Evolutionary conservation across 2,113 vertebrate species (phyloP).

Genomic region (Poicephalus gulielmi): DNA sequence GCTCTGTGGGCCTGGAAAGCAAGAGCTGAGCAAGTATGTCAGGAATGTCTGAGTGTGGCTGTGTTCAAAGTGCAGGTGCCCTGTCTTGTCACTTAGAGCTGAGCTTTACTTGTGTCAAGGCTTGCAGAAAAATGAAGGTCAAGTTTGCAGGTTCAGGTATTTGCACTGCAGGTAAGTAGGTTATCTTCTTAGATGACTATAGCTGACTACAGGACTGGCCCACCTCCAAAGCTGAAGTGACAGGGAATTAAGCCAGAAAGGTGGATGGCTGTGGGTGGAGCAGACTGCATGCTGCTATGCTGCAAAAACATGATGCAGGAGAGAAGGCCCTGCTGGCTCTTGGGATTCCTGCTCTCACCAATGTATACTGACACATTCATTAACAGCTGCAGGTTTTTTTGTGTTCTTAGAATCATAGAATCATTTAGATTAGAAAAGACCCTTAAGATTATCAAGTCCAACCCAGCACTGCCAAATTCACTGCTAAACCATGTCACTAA

Average conservation of each 20-base stretch:
- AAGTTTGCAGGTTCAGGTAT: neutral
- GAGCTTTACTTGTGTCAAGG: neutral
- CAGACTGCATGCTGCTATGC: neutral
- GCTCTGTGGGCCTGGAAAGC: neutral
- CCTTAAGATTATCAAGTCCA: neutral
- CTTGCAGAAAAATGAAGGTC: neutral
- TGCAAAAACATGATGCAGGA: neutral
- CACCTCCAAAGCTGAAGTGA: neutral
- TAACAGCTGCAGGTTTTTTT: neutral
- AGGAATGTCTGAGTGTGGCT: neutral
- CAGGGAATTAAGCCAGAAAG: neutral
- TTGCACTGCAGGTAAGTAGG: neutral
- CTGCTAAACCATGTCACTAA: neutral
- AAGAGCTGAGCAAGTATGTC: neutral
- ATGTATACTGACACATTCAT: neutral
- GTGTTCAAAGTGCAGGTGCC: neutral
- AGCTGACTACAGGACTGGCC: neutral
- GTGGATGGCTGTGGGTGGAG: neutral
- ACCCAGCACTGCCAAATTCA: neutral
- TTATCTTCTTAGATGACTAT: neutral
- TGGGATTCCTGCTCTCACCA: neutral
- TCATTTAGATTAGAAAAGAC: neutral
- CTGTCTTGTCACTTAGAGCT: neutral
- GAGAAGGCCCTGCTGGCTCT: neutral
- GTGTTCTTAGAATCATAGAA: neutral